Evolutionary conservation across 1,140 invertebrate genomes (phyloP), one percentile per base, ranked within the genome.

Genomic region (Armadillidium nasatum): DNA sequence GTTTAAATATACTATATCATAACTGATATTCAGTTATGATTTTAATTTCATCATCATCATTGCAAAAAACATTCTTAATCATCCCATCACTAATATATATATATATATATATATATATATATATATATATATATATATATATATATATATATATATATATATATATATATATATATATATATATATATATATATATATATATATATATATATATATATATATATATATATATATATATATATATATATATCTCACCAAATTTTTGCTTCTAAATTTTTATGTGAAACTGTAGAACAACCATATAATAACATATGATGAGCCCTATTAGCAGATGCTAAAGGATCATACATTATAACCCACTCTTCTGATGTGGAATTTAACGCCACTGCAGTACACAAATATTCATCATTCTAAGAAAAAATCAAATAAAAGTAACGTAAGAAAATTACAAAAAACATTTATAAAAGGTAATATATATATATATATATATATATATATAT

Each of bases 271-370:
- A 73, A 10, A 10, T 78, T 33, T 33, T 78, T 54, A 15, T 22
- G 45, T 60, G n/a, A 11, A 23, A 89, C 86, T 50, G 84, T 83
- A 75, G 83, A 82, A 79, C 89, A 90, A 2, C 88, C 88, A 83
- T 87, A 90, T 0, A 90, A 83, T 77, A 90, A 83, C 84, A 90
- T 89, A 79, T 90, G 89, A 83, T 90, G 89, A 13, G 85, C 85
- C 44, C 83, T 82, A 72, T 83, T 83, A 3, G 84, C 83, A 71
- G 82, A 81, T 0, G 84, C 84, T 72, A 85, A 81, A 13, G 85
- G 84, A 67, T 84, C 84, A 80, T 83, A 86, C 75, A 81, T 78
- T 45, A 83, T 82, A 69, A 85, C 83, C 79, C 84, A 86, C 60
- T 82, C 78, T 74, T 84, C 83, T 23, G 82, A 79, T 54, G 78